Conservation (phyloP, 2,888 invertebrate genomes). For the Callyntrura sp. region DNA sequence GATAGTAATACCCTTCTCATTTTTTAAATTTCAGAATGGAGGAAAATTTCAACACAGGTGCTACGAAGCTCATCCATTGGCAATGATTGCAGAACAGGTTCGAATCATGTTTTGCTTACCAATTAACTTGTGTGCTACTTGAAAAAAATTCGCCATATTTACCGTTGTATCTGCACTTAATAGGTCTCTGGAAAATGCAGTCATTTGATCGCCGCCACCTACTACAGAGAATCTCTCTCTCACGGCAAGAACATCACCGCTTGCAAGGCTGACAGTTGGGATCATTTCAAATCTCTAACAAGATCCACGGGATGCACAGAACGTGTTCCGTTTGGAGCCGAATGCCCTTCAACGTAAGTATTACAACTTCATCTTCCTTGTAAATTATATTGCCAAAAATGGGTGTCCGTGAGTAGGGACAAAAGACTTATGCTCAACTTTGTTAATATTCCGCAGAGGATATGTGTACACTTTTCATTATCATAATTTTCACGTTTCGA, state of each 20-base stretch:
- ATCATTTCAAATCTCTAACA: slow-evolving; percentile 75
- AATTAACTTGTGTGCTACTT: not conserved
- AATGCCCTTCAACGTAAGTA: slow-evolving; percentile 76
- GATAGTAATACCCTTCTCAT: not conserved
- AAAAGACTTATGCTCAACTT: not conserved
- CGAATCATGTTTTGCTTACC: not conserved
- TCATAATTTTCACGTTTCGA: slow-evolving; percentile 71
- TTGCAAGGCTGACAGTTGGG: slow-evolving; percentile 79
- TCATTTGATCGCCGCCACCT: slow-evolving; percentile 77
- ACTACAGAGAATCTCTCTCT: slow-evolving; percentile 78
- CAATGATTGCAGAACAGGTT: slow-evolving; percentile 77
- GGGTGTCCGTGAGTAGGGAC: slow-evolving; percentile 9
- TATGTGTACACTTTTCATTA: slow-evolving; percentile 53
- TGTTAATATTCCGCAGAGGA: not conserved
- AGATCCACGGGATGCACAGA: slow-evolving; percentile 77
- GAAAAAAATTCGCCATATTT: not conserved
- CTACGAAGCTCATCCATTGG: slow-evolving; percentile 75
- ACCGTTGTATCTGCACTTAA: slow-evolving; percentile 6
- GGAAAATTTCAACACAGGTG: slow-evolving; percentile 78
- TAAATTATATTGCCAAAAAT: not conserved
- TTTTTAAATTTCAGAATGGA: slow-evolving; percentile 67
- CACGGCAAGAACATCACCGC: slow-evolving; percentile 79
- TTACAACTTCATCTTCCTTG: slow-evolving; percentile 32
- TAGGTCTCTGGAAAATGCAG: slow-evolving; percentile 78
- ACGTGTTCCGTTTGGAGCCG: slow-evolving; percentile 78